Percentiles rank a stretch among this genome's conserved stretches.
Evolutionary conservation across 2,113 vertebrate species (phyloP).

Genomic region (Stomatorhinus ivindoensis): DNA sequence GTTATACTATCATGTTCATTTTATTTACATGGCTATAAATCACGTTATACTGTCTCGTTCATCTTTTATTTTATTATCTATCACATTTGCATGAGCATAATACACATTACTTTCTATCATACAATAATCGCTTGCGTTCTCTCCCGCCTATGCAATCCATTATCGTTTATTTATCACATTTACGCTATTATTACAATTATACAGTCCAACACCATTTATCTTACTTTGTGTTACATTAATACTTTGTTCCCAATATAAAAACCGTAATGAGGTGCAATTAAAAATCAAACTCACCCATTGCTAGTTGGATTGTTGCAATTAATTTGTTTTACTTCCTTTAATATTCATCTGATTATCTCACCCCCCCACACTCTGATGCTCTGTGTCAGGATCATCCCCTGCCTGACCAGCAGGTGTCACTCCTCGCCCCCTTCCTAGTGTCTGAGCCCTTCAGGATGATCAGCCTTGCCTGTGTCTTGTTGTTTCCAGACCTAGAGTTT

Average conservation of each 20-base stretch:
- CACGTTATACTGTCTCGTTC: not conserved
- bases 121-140: not conserved
- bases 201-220: not conserved
- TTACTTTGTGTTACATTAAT: not conserved
- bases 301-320: not conserved
- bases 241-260: not conserved
- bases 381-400: not conserved
- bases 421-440: not conserved
- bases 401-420: not conserved
- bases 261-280: not conserved
- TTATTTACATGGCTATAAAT: not conserved
- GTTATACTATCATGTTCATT: not conserved
- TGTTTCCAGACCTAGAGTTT: not conserved
- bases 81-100: not conserved
- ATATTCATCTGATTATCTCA: not conserved
- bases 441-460: not conserved
- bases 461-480: not conserved
- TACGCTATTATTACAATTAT: not conserved
- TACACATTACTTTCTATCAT: not conserved
- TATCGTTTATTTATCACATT: not conserved
- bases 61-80: conserved; percentile 1
- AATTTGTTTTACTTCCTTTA: not conserved
- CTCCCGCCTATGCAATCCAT: not conserved
- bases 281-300: not conserved
- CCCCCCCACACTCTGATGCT: not conserved